Conservation (phyloP, 1,140 invertebrate genomes). For the Caligus rogercresseyi region DNA sequence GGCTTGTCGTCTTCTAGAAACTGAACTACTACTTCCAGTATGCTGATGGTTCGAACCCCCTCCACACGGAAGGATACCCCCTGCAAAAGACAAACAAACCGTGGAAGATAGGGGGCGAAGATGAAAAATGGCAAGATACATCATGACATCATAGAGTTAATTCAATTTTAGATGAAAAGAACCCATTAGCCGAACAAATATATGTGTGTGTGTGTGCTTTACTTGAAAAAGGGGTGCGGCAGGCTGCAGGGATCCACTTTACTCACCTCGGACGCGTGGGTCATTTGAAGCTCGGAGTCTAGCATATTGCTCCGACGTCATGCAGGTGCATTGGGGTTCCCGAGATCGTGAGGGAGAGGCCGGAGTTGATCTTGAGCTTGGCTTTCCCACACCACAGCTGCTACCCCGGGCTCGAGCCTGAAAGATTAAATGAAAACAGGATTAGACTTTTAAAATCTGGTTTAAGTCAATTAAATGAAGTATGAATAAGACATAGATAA, state of each 20-base stretch:
- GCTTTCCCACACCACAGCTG: slow-evolving; percentile 35
- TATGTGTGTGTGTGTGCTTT: too few species aligned
- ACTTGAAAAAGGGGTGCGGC: too few species aligned
- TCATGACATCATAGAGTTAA: too few species aligned
- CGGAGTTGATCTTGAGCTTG: slow-evolving; percentile 77
- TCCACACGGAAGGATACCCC: not conserved
- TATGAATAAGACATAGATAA: too few species aligned
- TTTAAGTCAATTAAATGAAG: too few species aligned
- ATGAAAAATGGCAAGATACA: too few species aligned
- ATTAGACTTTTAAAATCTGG: too few species aligned
- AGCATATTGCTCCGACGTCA: slow-evolving; percentile 78
- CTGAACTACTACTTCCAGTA: not conserved
- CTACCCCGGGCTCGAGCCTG: not conserved
- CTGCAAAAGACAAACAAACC: not conserved
- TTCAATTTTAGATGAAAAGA: too few species aligned
- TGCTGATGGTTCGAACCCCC: not conserved
- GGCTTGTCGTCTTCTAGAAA: slow-evolving; percentile 2
- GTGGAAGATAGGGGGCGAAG: not conserved
- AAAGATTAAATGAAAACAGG: not conserved
- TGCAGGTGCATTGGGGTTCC: slow-evolving; percentile 82
- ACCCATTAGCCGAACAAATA: too few species aligned
- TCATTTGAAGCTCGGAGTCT: slow-evolving; percentile 54
- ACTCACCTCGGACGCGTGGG: slow-evolving; percentile 51
- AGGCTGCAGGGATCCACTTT: not conserved
- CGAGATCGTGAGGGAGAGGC: slow-evolving; percentile 71